Percentiles rank a stretch among this genome's conserved stretches.
phyloP scores from a whole-genome alignment of 2,797 vertebrate species.

The Sebastes itinus region DNA sequence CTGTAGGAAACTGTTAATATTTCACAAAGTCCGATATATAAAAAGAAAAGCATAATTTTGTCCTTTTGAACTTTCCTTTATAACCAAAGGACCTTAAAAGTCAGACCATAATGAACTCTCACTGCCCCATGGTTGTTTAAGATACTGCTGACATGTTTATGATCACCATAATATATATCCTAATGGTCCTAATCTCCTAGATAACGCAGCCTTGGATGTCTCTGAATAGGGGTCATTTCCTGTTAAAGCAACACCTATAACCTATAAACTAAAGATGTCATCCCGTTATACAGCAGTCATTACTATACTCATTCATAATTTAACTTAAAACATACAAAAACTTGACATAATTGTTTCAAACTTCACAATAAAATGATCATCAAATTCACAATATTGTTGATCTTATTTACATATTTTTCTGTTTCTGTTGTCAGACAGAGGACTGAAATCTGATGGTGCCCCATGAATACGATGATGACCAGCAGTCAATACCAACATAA shows the following conservation, averaged over 20 bases:
- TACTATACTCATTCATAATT: not conserved
- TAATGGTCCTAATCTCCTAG: not conserved
- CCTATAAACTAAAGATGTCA: not conserved
- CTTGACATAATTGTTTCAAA: not conserved
- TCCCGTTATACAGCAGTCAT: not conserved
- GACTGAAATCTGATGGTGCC: no score
- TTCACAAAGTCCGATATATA: not conserved
- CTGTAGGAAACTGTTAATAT: not conserved
- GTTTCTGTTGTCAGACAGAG: no score
- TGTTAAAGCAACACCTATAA: not conserved
- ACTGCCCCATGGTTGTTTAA: not conserved
- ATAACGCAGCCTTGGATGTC: constrained; percentile 2
- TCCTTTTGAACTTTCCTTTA: not conserved
- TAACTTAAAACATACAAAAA: not conserved
- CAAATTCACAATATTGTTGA: no score
- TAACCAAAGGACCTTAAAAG: not conserved
- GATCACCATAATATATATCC: not conserved
- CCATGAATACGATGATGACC: no score
- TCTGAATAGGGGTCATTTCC: not conserved
- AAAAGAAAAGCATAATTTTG: not conserved
- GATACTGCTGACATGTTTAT: constrained; percentile 25
- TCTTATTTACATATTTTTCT: no score
- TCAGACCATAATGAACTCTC: not conserved
- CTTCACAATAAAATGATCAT: no score
- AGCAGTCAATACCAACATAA: no score